Evolutionary conservation across 1,140 invertebrate genomes (phyloP), one percentile per base, ranked within the genome.

Genomic region (Acyrthosiphon pisum): DNA sequence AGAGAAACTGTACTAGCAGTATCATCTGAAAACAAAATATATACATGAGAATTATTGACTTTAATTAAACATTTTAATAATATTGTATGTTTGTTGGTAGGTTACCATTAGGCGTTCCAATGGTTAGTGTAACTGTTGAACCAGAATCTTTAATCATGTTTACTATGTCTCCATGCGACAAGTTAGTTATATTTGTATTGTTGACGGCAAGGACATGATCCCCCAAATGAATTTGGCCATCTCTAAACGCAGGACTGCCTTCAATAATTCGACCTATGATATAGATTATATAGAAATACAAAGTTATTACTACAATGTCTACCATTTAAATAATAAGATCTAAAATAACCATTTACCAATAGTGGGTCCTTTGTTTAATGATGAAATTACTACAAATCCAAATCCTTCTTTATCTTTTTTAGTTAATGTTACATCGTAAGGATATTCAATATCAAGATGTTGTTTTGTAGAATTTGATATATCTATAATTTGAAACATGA

Each of bases 311-410:
- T n/a, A 90, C 18, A 22, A 90, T 35, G 18, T 11, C 1, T 35
- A 88, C 30, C n/a, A 44, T 44, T 56, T 26, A 87, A 14, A 46
- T 87, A n/a, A 46, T 20, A 30, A 18, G 14, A 76, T 20, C 9
- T n/a, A 87, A 35, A 90, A 93, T 94, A 4, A 76, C 2, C 4
- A 95, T 96, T 96, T 96, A 97, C 99, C 99, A 95, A 99, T 99
- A 53, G 98, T 99, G 4, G 98, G 98, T 56, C 98, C 98, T 96
- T 98, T 98, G 94, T 98, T 98, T 2, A 98, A 98, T 23, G 98
- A 99, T 0, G 99, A 99, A 94, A 99, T 99, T 91, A 99, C 99
- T 41, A 99, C 99, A 95, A 99, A 99, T 37, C 99, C 99, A 95
- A 99, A 99, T 22, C 99, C 99, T 96, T 99, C 99, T 93, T 97